Evolutionary conservation across 1,140 invertebrate genomes (phyloP).

Genomic region (Leptinotarsa undecemlineata): DNA sequence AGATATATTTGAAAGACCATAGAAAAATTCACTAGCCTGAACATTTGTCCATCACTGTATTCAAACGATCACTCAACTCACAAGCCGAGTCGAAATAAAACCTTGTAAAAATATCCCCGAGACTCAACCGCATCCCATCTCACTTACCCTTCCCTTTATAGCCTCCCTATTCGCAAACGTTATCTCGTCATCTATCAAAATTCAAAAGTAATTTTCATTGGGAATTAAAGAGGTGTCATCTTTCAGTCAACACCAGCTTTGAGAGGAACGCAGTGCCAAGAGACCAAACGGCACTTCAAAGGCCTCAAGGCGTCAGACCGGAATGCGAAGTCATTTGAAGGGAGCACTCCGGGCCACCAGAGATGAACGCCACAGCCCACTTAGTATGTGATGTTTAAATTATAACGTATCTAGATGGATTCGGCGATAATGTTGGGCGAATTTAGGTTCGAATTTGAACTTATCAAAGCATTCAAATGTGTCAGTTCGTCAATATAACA

Average conservation of each 20-base stretch:
- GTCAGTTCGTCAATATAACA: too few species aligned
- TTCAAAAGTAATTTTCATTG: constrained; percentile 51
- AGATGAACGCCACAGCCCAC: constrained; percentile 31
- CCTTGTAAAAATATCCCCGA: too few species aligned
- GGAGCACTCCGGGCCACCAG: constrained; percentile 23
- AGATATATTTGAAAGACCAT: too few species aligned
- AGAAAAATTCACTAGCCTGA: too few species aligned
- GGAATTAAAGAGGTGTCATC: constrained; percentile 52
- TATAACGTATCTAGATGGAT: constrained; percentile 39
- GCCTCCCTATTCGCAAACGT: constrained; percentile 24
- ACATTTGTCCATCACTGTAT: too few species aligned
- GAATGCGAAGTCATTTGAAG: constrained; percentile 37
- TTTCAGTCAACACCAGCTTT: constrained; percentile 43
- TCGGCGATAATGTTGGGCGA: neutral
- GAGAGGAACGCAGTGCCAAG: constrained; percentile 30
- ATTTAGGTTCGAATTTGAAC: neutral
- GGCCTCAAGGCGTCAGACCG: constrained; percentile 37
- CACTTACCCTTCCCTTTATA: constrained; percentile 7
- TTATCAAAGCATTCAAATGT: neutral
- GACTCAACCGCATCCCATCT: constrained; percentile 3
- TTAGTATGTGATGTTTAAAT: constrained; percentile 42
- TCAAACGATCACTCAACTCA: too few species aligned
- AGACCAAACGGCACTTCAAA: constrained; percentile 42
- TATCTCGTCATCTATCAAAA: constrained; percentile 47
- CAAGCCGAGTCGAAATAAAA: too few species aligned